These are phyloP conservation scores for Ailurus styani DNA, from an alignment of 2,113 vertebrate species.

Conservation along the genomic window DNA sequence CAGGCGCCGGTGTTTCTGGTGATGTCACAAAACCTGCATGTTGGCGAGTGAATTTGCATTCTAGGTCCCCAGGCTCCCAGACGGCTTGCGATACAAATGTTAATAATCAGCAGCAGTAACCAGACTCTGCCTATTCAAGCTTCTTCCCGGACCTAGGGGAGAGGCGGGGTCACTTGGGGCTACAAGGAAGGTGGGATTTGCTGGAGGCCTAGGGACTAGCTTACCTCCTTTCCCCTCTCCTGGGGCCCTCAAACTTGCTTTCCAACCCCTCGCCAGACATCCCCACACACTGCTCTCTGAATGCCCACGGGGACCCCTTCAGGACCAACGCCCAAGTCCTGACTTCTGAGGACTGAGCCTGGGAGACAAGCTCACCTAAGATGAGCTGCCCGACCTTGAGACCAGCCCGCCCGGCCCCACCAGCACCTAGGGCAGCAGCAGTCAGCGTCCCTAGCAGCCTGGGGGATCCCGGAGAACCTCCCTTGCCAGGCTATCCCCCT, in stretches of 20 bases:
- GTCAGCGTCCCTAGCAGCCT: not conserved
- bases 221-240: not conserved
- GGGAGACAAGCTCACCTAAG: not conserved
- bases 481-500: no score
- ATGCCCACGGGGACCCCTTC: not conserved
- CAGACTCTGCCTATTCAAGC: not conserved
- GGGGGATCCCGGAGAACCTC: not conserved
- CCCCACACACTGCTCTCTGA: not conserved
- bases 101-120: conserved; percentile 11
- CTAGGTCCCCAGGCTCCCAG: not conserved
- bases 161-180: not conserved
- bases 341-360: not conserved
- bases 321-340: not conserved
- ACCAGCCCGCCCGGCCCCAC: not conserved
- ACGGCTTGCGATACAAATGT: not conserved
- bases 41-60: not conserved
- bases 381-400: not conserved
- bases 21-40: not conserved
- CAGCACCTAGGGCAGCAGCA: not conserved
- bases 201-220: not conserved
- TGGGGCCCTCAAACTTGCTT: not conserved
- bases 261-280: not conserved
- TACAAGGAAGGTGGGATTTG: not conserved
- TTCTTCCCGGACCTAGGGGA: not conserved
- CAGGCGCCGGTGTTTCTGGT: not conserved